phyloP scores from a whole-genome alignment of 2,888 invertebrate genomes.

The Odontomyia ornata region DNA sequence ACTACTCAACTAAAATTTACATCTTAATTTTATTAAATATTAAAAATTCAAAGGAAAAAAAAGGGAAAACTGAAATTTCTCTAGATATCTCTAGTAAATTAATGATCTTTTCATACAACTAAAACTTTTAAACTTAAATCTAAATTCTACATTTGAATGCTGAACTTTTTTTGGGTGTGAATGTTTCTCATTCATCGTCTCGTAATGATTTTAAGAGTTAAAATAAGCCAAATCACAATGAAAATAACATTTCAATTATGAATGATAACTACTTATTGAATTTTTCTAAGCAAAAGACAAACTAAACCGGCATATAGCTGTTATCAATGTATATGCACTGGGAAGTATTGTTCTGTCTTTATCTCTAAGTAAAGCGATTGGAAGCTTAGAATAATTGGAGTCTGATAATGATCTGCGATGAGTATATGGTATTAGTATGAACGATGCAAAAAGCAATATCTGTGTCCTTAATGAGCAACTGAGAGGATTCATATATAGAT shows the following conservation, averaged over 20 bases:
- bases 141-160: too few relatives aligned
- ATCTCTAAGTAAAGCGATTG: constrained; percentile 1
- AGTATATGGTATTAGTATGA: not conserved
- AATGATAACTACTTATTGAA: too few relatives aligned
- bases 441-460: not conserved
- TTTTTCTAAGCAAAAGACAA: not conserved
- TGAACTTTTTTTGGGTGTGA: too few relatives aligned
- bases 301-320: not conserved
- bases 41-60: not conserved
- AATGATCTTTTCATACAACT: too few relatives aligned
- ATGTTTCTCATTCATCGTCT: too few relatives aligned
- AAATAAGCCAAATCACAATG: too few relatives aligned
- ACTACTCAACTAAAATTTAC: not conserved
- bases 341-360: not conserved
- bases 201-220: too few relatives aligned
- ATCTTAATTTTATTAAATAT: not conserved
- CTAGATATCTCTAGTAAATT: too few relatives aligned
- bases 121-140: too few relatives aligned
- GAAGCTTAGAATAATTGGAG: not conserved
- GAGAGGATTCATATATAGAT: too few relatives aligned
- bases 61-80: too few relatives aligned
- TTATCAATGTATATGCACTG: constrained; percentile 13
- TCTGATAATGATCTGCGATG: not conserved
- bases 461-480: not conserved
- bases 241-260: too few relatives aligned